A percentile compares a stretch with the other conserved stretches of the same genome.
Conservation (phyloP, 2,113 vertebrate species). For the Seriola dumerili region DNA sequence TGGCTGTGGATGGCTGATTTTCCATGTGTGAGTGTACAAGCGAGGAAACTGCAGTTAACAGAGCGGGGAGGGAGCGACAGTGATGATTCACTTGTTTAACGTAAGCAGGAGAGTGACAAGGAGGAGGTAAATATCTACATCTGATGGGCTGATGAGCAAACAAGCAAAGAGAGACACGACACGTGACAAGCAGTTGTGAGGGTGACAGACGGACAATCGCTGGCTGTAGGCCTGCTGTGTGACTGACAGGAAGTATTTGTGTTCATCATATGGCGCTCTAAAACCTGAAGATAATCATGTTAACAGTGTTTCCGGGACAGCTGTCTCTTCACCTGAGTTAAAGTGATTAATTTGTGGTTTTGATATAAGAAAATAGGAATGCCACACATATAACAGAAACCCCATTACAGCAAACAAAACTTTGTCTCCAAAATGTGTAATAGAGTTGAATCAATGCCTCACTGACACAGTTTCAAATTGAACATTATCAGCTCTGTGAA, state of each 20-base stretch:
- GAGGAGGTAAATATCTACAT: slow-evolving; percentile 42
- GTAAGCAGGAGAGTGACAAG: slow-evolving; percentile 41
- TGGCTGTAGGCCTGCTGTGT: background rate
- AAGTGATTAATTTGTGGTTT: background rate
- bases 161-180: background rate
- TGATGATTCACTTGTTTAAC: slow-evolving; percentile 72
- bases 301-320: background rate
- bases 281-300: background rate
- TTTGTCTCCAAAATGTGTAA: background rate
- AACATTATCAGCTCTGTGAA: slow-evolving; percentile 1
- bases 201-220: background rate
- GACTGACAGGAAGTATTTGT: slow-evolving; percentile 3
- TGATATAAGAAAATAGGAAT: background rate
- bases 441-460: background rate
- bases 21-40: slow-evolving; percentile 38
- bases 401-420: background rate
- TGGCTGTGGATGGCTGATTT: slow-evolving; percentile 40
- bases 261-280: background rate
- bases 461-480: background rate
- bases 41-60: slow-evolving; percentile 55
- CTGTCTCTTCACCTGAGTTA: slow-evolving; percentile 5
- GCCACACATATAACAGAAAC: background rate
- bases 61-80: slow-evolving; percentile 51
- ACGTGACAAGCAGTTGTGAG: background rate
- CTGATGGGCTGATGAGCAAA: slow-evolving; percentile 10